Evolutionary conservation across 1,140 invertebrate genomes (phyloP).

Genomic region (Panagrolaimus sp.): DNA sequence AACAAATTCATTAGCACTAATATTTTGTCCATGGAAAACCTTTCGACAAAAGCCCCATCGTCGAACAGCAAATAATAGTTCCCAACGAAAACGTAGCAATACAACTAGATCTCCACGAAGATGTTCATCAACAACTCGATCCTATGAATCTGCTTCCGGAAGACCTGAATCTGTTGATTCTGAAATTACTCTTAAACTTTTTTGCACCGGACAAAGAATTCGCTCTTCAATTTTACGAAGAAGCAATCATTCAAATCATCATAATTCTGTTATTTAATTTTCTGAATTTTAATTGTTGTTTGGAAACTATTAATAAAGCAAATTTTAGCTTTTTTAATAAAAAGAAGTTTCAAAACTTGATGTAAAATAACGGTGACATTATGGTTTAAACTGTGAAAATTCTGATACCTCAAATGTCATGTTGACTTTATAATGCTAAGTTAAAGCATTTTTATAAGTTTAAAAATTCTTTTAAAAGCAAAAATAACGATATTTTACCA

Average conservation of each 20-base stretch:
- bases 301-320: too few species aligned
- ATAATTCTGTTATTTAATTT: constrained; percentile 1
- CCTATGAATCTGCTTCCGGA: not conserved
- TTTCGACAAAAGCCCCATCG: not conserved
- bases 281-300: not conserved
- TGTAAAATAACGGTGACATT: too few species aligned
- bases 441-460: too few species aligned
- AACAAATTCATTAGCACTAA: constrained; percentile 10
- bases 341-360: too few species aligned
- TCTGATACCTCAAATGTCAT: too few species aligned
- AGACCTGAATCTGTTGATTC: not conserved
- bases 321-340: too few species aligned
- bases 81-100: not conserved
- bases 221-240: not conserved
- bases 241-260: not conserved
- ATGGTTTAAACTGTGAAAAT: too few species aligned
- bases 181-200: not conserved
- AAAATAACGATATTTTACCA: too few species aligned
- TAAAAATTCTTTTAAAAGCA: too few species aligned
- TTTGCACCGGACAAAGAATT: not conserved
- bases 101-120: not conserved
- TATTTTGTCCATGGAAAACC: constrained; percentile 23
- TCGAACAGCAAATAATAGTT: not conserved
- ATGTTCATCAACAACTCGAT: not conserved
- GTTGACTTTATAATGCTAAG: too few species aligned